Percentiles rank a stretch among this genome's conserved stretches.
Conservation (phyloP, 2,797 vertebrate genomes). For the Cottoperca gobio region DNA sequence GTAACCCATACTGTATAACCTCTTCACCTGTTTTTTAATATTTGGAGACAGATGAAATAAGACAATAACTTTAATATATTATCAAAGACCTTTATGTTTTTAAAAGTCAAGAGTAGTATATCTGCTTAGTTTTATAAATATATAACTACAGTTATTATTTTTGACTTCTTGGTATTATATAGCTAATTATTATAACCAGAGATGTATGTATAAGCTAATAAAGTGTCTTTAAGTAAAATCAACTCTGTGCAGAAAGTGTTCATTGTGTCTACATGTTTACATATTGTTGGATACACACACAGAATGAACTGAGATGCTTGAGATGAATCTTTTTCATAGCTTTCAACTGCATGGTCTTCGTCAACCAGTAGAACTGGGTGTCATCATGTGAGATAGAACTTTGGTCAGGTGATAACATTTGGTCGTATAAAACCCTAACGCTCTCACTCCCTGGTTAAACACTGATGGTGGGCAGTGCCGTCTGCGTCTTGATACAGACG, state of each 20-base stretch:
- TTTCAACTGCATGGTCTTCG: neutral
- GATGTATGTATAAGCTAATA: conserved; percentile 83
- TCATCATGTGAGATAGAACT: neutral
- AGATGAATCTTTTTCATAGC: neutral
- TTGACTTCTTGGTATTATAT: conserved; percentile 83
- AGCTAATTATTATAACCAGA: conserved; percentile 81
- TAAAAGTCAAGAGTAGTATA: conserved; percentile 83
- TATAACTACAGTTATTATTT: conserved; percentile 82
- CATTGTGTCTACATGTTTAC: neutral
- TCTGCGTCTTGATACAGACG: too few species aligned
- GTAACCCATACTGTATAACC: conserved; percentile 75
- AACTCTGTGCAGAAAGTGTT: neutral
- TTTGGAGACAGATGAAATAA: conserved; percentile 72
- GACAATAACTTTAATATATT: conserved; percentile 69
- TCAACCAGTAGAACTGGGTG: neutral
- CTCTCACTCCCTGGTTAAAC: too few species aligned
- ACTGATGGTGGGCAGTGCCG: too few species aligned
- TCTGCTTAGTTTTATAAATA: conserved; percentile 86
- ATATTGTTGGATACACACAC: neutral
- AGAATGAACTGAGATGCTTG: too few species aligned
- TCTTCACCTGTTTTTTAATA: conserved; percentile 72
- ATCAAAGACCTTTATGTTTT: conserved; percentile 79
- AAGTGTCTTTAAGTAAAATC: conserved; percentile 83
- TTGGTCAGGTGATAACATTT: neutral
- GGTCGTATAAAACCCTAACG: too few species aligned